Conservation (phyloP, 2,113 vertebrate species). For the Eleginops maclovinus region DNA sequence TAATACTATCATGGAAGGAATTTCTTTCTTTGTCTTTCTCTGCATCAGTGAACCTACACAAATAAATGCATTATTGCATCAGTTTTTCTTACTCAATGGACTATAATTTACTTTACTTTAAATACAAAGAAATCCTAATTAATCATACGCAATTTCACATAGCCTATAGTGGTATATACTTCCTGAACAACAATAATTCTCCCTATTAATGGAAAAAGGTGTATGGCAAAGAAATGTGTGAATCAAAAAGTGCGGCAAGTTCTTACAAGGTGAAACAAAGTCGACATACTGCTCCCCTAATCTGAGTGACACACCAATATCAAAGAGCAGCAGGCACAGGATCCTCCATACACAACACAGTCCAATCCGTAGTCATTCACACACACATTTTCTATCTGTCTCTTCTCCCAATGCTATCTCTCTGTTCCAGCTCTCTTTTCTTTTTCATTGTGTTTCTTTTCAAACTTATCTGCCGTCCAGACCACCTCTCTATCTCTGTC, state of each 20-base stretch:
- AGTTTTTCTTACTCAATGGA: neutral
- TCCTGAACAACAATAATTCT: neutral
- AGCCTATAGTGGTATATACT: neutral
- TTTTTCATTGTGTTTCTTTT: constrained; percentile 41
- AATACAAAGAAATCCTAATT: neutral
- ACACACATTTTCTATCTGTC: constrained; percentile 15
- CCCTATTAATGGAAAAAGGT: neutral
- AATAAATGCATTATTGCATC: neutral
- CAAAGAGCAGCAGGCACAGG: constrained; percentile 44
- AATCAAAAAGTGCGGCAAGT: neutral
- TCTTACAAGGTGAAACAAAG: constrained; percentile 19
- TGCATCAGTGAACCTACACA: neutral
- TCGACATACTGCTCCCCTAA: neutral
- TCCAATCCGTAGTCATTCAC: neutral
- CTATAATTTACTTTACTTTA: neutral
- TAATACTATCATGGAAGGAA: constrained; percentile 19
- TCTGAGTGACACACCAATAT: constrained; percentile 36
- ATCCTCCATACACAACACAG: constrained; percentile 3
- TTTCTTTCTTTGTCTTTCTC: constrained; percentile 19
- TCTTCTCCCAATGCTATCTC: constrained; percentile 37
- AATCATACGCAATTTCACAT: neutral
- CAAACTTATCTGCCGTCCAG: constrained; percentile 46
- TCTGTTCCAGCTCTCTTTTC: constrained; percentile 26
- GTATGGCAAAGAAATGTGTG: neutral
- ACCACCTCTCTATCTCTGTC: constrained; percentile 31